Conservation (phyloP, 2,888 invertebrate genomes). For the Heliconius sara region DNA sequence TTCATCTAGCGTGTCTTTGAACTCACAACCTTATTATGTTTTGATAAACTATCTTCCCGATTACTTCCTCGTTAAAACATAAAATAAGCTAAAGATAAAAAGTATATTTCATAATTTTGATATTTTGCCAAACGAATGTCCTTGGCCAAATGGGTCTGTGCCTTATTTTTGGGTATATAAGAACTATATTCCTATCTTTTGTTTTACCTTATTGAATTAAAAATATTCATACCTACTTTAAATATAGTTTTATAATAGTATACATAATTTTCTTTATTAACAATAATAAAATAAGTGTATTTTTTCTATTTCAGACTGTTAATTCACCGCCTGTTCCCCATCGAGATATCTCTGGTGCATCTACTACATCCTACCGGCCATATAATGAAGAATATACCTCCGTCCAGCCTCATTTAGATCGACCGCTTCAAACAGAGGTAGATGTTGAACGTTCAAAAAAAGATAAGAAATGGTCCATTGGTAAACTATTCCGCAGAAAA, state of each 20-base stretch:
- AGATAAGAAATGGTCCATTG: conserved; percentile 92
- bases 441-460: conserved; percentile 78
- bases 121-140: conserved; percentile 64
- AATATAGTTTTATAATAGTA: background rate
- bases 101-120: conserved; percentile 64
- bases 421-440: conserved; percentile 63
- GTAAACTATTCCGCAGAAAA: conserved; percentile 90
- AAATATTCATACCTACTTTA: background rate
- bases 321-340: conserved; percentile 79
- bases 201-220: background rate
- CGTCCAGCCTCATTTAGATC: conserved; percentile 68
- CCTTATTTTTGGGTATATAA: conserved; percentile 59
- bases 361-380: conserved; percentile 67
- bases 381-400: conserved; percentile 75
- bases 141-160: conserved; percentile 65
- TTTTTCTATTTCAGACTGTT: conserved; percentile 77
- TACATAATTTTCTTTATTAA: background rate
- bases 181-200: background rate
- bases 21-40: conserved; percentile 46
- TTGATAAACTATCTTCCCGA: conserved; percentile 44
- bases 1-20: conserved; percentile 40
- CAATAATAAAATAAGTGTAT: conserved; percentile 25
- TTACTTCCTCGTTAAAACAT: conserved; percentile 50
- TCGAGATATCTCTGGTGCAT: conserved; percentile 67
- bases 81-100: conserved; percentile 52